phyloP scores from a whole-genome alignment of 2,797 vertebrate genomes.

The Bradypodion pumilum region DNA sequence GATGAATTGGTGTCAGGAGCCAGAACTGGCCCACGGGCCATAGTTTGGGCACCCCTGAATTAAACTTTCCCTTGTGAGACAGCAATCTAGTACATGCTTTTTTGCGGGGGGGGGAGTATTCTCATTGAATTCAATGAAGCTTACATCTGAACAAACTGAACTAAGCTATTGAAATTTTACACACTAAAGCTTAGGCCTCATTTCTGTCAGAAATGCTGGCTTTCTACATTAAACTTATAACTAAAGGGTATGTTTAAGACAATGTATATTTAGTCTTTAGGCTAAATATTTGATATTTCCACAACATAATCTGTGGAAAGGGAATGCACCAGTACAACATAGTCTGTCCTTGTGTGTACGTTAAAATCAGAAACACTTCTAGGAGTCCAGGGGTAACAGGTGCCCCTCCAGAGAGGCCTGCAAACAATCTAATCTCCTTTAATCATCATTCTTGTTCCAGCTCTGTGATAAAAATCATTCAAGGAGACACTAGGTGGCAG shows the following conservation, averaged over 20 bases:
- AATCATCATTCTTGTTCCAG: neutral
- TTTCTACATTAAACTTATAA: neutral
- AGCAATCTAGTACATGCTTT: neutral
- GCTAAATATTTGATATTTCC: too few relatives aligned
- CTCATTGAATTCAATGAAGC: neutral
- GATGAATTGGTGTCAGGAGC: too few relatives aligned
- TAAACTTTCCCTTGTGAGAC: neutral
- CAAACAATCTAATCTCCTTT: neutral
- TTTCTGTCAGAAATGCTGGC: neutral
- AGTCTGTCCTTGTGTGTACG: too few relatives aligned
- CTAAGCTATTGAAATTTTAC: neutral
- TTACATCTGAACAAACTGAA: neutral
- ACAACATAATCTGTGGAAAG: neutral
- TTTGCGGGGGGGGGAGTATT: neutral
- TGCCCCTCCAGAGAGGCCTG: neutral
- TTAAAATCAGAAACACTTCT: too few relatives aligned
- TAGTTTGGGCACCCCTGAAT: too few relatives aligned
- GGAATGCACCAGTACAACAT: neutral
- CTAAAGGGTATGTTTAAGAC: neutral
- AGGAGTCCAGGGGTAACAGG: neutral
- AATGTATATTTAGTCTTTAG: neutral
- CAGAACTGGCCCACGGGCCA: too few relatives aligned
- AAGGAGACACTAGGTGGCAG: neutral
- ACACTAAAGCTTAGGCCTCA: neutral
- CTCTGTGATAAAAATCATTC: neutral